These are phyloP conservation scores for Elephas maximus DNA, from an alignment of 2,113 vertebrate species.

Conservation along the genomic window DNA sequence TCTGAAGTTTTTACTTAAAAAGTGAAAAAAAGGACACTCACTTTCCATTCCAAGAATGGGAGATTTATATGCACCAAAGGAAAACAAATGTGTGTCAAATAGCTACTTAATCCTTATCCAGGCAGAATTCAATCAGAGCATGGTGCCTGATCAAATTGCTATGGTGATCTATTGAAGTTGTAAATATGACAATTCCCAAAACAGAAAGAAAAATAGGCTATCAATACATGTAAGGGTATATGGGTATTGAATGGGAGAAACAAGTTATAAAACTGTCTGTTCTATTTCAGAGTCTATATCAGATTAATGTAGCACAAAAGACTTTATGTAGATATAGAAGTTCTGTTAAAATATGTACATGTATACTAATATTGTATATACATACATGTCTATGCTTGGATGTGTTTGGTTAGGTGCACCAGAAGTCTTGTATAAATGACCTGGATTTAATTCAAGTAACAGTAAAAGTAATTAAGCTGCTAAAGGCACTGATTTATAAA, in stretches of 20 bases:
- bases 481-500: conserved; percentile 17
- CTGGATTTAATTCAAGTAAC: background rate
- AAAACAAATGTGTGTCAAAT: conserved; percentile 70
- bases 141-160: conserved; percentile 31
- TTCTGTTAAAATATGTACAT: conserved; percentile 8
- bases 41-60: conserved; percentile 53
- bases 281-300: conserved; percentile 17
- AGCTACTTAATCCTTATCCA: conserved; percentile 71
- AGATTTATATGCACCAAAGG: conserved; percentile 73
- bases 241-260: conserved; percentile 19
- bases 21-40: conserved; percentile 31
- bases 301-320: conserved; percentile 70
- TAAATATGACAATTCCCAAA: conserved; percentile 56
- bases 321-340: conserved; percentile 61
- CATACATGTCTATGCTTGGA: background rate
- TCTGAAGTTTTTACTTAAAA: conserved; percentile 63
- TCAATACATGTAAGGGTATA: background rate
- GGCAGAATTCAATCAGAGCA: conserved; percentile 64
- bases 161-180: conserved; percentile 60
- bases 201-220: conserved; percentile 70
- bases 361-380: background rate
- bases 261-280: conserved; percentile 32
- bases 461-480: conserved; percentile 34
- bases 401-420: background rate
- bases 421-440: background rate